These are phyloP conservation scores for Ctenosaura bakeri DNA, from an alignment of 2,797 vertebrate genomes.

Conservation along the genomic window DNA sequence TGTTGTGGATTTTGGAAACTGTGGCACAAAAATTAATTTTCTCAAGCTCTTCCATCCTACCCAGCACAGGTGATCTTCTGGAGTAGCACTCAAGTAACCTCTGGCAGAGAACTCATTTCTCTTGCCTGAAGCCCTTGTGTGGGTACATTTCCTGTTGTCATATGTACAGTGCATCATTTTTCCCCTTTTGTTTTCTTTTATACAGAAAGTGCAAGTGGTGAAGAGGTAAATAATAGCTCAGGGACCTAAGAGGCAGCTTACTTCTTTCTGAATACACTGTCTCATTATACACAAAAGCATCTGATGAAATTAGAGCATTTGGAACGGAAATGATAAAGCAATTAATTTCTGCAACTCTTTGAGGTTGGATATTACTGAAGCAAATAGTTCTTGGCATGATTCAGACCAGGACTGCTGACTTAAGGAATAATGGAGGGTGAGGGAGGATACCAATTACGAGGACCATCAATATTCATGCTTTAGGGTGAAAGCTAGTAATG, in stretches of 20 bases:
- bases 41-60: no score
- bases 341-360: conserved; percentile 23
- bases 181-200: not conserved
- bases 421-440: conserved; percentile 34
- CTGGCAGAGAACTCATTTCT: not conserved
- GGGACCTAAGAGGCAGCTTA: conserved; percentile 12
- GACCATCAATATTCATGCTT: conserved; percentile 33
- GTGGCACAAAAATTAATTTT: no score
- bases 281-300: conserved; percentile 11
- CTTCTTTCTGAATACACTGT: conserved; percentile 29
- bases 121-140: not conserved
- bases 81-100: not conserved
- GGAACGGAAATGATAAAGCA: not conserved
- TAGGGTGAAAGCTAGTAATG: conserved; percentile 50
- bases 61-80: not conserved
- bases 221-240: conserved; percentile 10
- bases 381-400: conserved; percentile 43
- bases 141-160: not conserved
- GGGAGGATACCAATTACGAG: conserved; percentile 27
- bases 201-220: conserved; percentile 1
- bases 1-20: no score
- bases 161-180: not conserved
- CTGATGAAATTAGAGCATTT: conserved; percentile 30
- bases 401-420: conserved; percentile 18
- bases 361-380: conserved; percentile 33